phyloP scores from a whole-genome alignment of 2,113 vertebrate genomes.

The Actinemys pallida region DNA sequence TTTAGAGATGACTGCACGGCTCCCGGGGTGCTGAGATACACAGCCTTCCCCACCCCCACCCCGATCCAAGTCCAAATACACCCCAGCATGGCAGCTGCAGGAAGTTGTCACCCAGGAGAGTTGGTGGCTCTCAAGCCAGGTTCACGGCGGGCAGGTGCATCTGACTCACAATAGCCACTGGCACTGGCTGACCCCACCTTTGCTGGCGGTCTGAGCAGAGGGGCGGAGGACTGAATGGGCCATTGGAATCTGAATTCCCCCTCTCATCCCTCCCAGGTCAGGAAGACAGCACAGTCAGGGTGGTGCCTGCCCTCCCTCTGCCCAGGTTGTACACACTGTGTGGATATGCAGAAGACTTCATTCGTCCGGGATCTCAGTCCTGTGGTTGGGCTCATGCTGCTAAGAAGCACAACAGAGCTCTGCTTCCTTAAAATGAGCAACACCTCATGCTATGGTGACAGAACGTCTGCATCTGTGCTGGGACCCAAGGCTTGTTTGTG shows the following conservation, averaged over 20 bases:
- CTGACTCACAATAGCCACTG: background rate
- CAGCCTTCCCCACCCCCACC: background rate
- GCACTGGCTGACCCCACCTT: background rate
- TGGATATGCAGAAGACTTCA: background rate
- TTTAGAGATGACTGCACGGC: background rate
- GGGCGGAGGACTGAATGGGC: background rate
- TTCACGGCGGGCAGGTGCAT: background rate
- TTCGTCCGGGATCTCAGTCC: background rate
- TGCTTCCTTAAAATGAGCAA: background rate
- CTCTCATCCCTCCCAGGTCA: background rate
- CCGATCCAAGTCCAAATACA: background rate
- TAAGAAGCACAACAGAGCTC: fast-evolving
- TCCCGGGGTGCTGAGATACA: background rate
- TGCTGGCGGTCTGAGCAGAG: background rate
- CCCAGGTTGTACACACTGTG: background rate
- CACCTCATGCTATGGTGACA: background rate
- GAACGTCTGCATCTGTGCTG: fast-evolving
- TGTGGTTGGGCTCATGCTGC: background rate
- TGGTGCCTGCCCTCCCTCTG: background rate
- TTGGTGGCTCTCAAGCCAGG: background rate
- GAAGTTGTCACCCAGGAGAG: background rate
- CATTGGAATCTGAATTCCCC: background rate
- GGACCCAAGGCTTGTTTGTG: background rate
- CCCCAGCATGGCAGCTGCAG: background rate
- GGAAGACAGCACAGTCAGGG: background rate